Evolutionary conservation across 2,888 invertebrate genomes (phyloP), one percentile per base, ranked within the genome.

Genomic region (Cepaea hortensis): DNA sequence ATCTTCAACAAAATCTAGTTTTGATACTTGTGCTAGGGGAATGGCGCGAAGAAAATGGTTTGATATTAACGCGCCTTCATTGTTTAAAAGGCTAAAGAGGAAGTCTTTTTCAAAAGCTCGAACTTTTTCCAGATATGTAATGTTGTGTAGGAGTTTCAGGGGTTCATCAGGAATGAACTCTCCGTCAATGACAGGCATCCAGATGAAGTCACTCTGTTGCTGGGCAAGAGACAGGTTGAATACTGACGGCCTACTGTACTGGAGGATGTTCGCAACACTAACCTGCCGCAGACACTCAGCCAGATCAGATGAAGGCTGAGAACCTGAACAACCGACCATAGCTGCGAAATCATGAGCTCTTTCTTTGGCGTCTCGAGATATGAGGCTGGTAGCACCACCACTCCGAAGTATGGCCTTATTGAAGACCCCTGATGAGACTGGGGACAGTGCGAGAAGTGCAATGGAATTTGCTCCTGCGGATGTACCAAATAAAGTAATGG

Each of bases 401-500:
- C 86, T 86, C 62, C 83, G 86, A 20, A 86, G 35, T 20, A 86
- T 79, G 35, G 62, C 86, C 35, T 83, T 86, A 9, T 86, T 61
- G 83, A 86, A 86, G 13, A 77, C 23, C 13, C 20, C 23, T 18
- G 77, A 77, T 20, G 86, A 70, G 68, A 83, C 68, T 13, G 86
- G 86, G 11, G 86, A 86, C n/a, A 86, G 7, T 0, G 61, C 68
- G 11, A 76, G 88, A 35, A 88, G n/a, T 7, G 85, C 83, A 18
- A 76, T 62, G 46, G 87, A 85, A 35, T 75, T 76, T 48, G 85
- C 83, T 5, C 88, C 88, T 9, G 88, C 79, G 20, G 88, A 88
- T 50, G 85, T 85, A 4, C 88, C 88, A 61, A 87, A 88, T 23
- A 88, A n/a, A 20, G 87, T 88, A 55, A 88, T 84, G 35, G 73